phyloP scores from a whole-genome alignment of 2,797 vertebrate species.

The Netta rufina region DNA sequence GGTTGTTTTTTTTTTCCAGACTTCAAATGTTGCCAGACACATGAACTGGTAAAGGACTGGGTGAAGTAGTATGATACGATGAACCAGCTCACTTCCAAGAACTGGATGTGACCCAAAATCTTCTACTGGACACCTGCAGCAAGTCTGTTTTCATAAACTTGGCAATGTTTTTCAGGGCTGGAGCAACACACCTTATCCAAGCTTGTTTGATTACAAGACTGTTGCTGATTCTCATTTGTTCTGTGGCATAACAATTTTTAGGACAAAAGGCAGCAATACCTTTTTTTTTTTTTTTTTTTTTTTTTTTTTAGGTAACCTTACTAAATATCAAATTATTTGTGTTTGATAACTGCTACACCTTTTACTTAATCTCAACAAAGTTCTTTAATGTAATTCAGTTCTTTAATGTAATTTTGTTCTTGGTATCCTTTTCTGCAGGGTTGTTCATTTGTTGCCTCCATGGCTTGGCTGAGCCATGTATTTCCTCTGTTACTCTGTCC shows the following conservation, averaged over 20 bases:
- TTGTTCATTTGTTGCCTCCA: background rate
- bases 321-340: background rate
- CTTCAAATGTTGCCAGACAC: background rate
- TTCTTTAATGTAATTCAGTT: background rate
- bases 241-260: background rate
- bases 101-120: constrained; percentile 19
- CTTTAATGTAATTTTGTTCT: background rate
- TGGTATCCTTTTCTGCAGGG: background rate
- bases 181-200: background rate
- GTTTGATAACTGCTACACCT: background rate
- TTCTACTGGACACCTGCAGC: background rate
- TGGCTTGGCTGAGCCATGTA: background rate
- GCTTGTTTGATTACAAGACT: background rate
- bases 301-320: background rate
- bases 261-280: background rate
- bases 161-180: background rate
- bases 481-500: background rate
- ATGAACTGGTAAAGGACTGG: background rate
- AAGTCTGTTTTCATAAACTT: constrained; percentile 6
- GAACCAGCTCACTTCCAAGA: background rate
- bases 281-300: too few species aligned
- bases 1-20: background rate
- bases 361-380: background rate
- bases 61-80: background rate
- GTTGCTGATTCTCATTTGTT: background rate